Evolutionary conservation across 2,113 vertebrate species (phyloP).

Genomic region (Phrynosoma platyrhinos): DNA sequence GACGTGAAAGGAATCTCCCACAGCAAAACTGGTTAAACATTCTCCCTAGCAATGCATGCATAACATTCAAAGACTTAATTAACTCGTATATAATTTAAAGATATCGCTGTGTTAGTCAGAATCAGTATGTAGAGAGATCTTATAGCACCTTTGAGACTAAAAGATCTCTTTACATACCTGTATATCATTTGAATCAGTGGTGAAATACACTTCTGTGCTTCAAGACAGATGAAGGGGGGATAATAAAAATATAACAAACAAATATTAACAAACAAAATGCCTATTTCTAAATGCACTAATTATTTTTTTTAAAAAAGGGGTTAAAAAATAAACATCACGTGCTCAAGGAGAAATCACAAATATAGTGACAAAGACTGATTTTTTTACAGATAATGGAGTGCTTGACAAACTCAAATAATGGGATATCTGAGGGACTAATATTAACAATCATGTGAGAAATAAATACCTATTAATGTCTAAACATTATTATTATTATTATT

Average conservation of each 20-base stretch:
- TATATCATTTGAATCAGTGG: conserved; percentile 68
- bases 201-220: conserved; percentile 61
- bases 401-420: conserved; percentile 54
- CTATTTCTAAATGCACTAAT: conserved; percentile 48
- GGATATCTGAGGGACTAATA: conserved; percentile 27
- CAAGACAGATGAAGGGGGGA: neutral
- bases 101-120: no score
- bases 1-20: conserved; percentile 57
- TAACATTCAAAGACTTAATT: conserved; percentile 69
- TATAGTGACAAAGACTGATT: conserved; percentile 57
- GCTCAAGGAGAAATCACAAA: conserved; percentile 49
- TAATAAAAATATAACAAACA: conserved; percentile 36
- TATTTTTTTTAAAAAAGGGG: conserved; percentile 44
- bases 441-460: conserved; percentile 15
- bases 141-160: no score
- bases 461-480: neutral
- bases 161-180: conserved; percentile 26
- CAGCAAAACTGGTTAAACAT: conserved; percentile 71
- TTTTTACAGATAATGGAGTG: conserved; percentile 66
- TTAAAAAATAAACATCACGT: conserved; percentile 62
- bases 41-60: conserved; percentile 67
- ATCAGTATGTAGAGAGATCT: no score
- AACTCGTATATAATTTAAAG: conserved; percentile 66
- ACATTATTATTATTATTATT: neutral
- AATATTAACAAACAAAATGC: conserved; percentile 51